Evolutionary conservation across 2,113 vertebrate genomes (phyloP).

Genomic region (Megaceryle torquata): DNA sequence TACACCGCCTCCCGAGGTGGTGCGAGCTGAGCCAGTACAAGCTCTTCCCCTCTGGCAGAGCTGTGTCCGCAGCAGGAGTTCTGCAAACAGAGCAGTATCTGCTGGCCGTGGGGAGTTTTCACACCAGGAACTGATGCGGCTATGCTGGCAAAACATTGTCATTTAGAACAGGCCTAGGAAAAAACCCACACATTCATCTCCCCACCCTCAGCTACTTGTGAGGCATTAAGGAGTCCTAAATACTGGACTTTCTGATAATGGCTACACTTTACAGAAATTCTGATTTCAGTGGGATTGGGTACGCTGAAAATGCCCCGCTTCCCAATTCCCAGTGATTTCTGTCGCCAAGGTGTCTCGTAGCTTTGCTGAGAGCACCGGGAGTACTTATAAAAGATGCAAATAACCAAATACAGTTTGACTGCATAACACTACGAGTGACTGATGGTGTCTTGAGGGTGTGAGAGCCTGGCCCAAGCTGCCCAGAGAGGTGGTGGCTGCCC

Average conservation of each 20-base stretch:
- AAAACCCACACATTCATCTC: background rate
- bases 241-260: background rate
- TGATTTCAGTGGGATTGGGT: background rate
- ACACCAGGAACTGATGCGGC: background rate
- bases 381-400: background rate
- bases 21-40: too few relatives aligned
- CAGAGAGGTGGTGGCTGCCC: background rate
- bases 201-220: background rate
- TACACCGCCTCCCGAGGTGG: too few relatives aligned
- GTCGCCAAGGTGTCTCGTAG: background rate
- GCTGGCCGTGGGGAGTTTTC: slow-evolving; percentile 36
- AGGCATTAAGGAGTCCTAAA: background rate
- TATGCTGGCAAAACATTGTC: slow-evolving; percentile 49
- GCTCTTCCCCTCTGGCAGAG: too few relatives aligned
- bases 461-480: background rate
- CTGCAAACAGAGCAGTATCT: slow-evolving; percentile 44
- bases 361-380: background rate
- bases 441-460: background rate
- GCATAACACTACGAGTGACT: background rate
- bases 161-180: slow-evolving; percentile 3
- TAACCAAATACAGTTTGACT: background rate
- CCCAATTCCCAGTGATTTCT: background rate
- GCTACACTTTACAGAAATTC: background rate
- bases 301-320: background rate
- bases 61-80: too few relatives aligned